Conservation (phyloP, 1,140 invertebrate species). For the Drosophila jambulina region DNA sequence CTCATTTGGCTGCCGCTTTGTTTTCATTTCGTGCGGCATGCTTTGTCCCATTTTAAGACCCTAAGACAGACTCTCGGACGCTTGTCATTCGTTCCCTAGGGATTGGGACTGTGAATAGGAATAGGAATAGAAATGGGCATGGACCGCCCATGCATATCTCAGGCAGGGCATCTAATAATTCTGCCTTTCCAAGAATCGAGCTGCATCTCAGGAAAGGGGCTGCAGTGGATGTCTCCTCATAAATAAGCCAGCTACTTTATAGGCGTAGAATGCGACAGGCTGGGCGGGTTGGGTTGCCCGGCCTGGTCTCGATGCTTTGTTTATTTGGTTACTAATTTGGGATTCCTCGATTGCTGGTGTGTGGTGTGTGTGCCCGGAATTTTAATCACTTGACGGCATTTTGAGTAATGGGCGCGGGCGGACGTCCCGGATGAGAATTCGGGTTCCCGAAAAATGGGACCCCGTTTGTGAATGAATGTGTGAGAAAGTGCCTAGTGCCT, state of each 20-base stretch:
- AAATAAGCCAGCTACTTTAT: constrained; percentile 79
- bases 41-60: constrained; percentile 79
- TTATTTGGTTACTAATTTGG: constrained; percentile 83
- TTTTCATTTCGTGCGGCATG: constrained; percentile 76
- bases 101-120: constrained; percentile 45
- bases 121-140: constrained; percentile 48
- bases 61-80: constrained; percentile 42
- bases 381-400: constrained; percentile 75
- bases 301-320: constrained; percentile 68
- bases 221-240: constrained; percentile 67
- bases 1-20: constrained; percentile 70
- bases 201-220: constrained; percentile 49
- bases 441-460: constrained; percentile 49
- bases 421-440: constrained; percentile 51
- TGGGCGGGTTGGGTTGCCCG: constrained; percentile 37
- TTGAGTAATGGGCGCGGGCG: constrained; percentile 76
- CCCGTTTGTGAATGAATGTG: constrained; percentile 73
- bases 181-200: constrained; percentile 72
- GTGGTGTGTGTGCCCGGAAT: constrained; percentile 66
- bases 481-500: constrained; percentile 63
- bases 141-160: constrained; percentile 70
- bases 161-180: constrained; percentile 71
- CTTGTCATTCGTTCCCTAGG: constrained; percentile 66
- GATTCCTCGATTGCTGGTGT: constrained; percentile 64
- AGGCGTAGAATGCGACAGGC: constrained; percentile 48